Evolutionary conservation across 2,888 invertebrate genomes (phyloP).

Genomic region (Nymphalis c-album): DNA sequence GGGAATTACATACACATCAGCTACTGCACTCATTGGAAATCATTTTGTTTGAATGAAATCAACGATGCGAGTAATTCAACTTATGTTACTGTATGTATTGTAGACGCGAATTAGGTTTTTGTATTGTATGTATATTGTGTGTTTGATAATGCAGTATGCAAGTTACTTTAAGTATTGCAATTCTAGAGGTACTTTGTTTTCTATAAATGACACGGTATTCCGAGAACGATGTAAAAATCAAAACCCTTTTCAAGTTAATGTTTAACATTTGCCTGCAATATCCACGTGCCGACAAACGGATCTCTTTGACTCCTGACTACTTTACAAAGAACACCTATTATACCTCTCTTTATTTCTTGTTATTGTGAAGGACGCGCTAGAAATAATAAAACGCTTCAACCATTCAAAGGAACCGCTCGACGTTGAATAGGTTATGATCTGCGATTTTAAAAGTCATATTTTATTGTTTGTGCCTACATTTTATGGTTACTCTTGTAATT

Average conservation of each 20-base stretch:
- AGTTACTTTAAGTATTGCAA: slow-evolving; percentile 47
- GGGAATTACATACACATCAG: slow-evolving; percentile 36
- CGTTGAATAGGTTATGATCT: slow-evolving; percentile 57
- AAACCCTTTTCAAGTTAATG: slow-evolving; percentile 63
- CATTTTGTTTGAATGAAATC: slow-evolving; percentile 51
- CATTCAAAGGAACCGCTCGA: slow-evolving; percentile 49
- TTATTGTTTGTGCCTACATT: slow-evolving; percentile 61
- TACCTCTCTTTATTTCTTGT: slow-evolving; percentile 49
- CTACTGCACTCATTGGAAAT: slow-evolving; percentile 43
- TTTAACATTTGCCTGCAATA: slow-evolving; percentile 29
- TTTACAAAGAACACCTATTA: slow-evolving; percentile 43
- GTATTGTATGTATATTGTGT: not conserved
- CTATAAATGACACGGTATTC: slow-evolving; percentile 53
- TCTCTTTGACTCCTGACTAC: slow-evolving; percentile 7
- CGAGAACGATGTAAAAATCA: slow-evolving; percentile 51
- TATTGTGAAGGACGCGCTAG: slow-evolving; percentile 63
- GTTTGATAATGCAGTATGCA: not conserved
- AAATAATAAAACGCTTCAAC: slow-evolving; percentile 65
- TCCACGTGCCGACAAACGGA: slow-evolving; percentile 72
- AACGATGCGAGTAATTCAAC: slow-evolving; percentile 52
- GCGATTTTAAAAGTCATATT: slow-evolving; percentile 69
- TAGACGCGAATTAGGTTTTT: not conserved
- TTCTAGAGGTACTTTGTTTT: slow-evolving; percentile 40
- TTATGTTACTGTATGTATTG: slow-evolving; percentile 32
- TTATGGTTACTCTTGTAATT: slow-evolving; percentile 59